Percentiles rank a stretch among this genome's conserved stretches.
Conservation (phyloP, 2,113 vertebrate species). For the human region GRCh38 chr13:46277501-46278000, state of each 20-base stretch:
- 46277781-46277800: background rate
- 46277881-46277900: background rate
- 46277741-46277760: background rate
- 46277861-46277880: background rate
- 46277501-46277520: background rate
- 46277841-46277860: slow-evolving; percentile 17
- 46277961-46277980: background rate
- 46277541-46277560: background rate
- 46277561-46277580: background rate
- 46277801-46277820: background rate
- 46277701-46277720: background rate
- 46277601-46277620: background rate
- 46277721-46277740: background rate
- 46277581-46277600: background rate
- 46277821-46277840: slow-evolving; percentile 23
- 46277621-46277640: background rate
- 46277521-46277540: background rate
- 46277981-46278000: background rate
- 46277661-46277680: background rate
- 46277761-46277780: slow-evolving; percentile 9
- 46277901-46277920: slow-evolving; percentile 14
- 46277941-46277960: background rate
- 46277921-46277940: background rate
- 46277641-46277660: background rate
- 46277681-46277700: background rate